phyloP scores from a whole-genome alignment of 2,888 invertebrate genomes.

The Yponomeuta plumbellus region DNA sequence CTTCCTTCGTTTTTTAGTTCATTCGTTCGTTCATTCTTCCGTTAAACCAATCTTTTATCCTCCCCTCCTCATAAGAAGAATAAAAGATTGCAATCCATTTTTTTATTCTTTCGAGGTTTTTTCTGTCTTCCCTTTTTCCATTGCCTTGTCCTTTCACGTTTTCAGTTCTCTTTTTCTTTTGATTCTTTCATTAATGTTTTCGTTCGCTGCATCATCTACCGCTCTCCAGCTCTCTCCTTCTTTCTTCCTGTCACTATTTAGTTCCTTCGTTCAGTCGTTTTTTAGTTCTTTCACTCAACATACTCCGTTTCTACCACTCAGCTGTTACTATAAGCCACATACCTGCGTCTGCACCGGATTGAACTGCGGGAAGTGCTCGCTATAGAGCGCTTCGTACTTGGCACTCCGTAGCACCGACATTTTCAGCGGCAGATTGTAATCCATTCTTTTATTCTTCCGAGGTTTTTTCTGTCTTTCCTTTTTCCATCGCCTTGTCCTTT shows the following conservation, averaged over 20 bases:
- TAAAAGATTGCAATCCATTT: neutral
- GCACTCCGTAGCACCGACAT: constrained; percentile 93
- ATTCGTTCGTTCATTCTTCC: neutral
- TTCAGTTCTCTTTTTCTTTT: too few relatives aligned
- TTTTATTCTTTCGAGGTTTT: too few relatives aligned
- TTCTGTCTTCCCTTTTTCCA: too few relatives aligned
- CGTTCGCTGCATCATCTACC: too few relatives aligned
- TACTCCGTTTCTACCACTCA: neutral
- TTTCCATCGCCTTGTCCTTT: too few relatives aligned
- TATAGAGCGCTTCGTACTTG: constrained; percentile 90
- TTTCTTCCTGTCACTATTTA: neutral
- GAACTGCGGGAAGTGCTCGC: constrained; percentile 92
- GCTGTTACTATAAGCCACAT: neutral
- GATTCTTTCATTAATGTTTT: too few relatives aligned
- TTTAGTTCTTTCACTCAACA: neutral
- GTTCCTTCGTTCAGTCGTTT: too few relatives aligned
- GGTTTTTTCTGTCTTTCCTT: too few relatives aligned
- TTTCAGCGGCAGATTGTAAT: constrained; percentile 82
- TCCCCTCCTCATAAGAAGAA: too few relatives aligned
- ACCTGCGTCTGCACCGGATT: constrained; percentile 96
- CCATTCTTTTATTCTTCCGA: neutral
- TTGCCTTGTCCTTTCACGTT: too few relatives aligned
- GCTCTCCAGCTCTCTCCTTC: too few relatives aligned
- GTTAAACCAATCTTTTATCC: too few relatives aligned
- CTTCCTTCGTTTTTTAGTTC: neutral